Conservation (phyloP, 2,113 vertebrate species). For the Bothrops jararaca region DNA sequence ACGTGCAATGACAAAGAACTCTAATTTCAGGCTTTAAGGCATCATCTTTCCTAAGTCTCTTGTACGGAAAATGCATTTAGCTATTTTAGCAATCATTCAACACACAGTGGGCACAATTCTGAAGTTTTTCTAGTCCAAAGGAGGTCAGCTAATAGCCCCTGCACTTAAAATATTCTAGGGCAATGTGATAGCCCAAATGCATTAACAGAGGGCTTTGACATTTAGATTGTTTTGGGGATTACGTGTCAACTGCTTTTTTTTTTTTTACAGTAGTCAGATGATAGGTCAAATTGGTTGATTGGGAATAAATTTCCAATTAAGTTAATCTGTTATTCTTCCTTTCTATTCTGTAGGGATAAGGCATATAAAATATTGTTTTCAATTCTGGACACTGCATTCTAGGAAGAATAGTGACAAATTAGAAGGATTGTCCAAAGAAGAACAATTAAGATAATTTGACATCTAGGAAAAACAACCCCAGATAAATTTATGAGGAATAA, state of each 20-base stretch:
- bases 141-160: background rate
- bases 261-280: background rate
- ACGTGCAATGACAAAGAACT: background rate
- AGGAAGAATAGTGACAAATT: background rate
- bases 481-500: background rate
- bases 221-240: background rate
- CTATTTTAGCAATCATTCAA: background rate
- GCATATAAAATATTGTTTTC: background rate
- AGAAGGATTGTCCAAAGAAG: background rate
- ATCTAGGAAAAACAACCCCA: background rate
- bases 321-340: background rate
- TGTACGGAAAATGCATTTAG: background rate
- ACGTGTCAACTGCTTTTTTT: background rate
- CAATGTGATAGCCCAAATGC: background rate
- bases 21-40: background rate
- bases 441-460: background rate
- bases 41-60: background rate
- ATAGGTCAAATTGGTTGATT: background rate
- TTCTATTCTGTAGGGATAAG: background rate
- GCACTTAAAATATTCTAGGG: background rate
- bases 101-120: background rate
- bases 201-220: background rate
- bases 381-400: background rate
- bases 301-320: background rate
- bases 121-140: background rate